Base-by-base conservation (phyloP, 2,113 vertebrate genomes). In the Menura novaehollandiae region DNA sequence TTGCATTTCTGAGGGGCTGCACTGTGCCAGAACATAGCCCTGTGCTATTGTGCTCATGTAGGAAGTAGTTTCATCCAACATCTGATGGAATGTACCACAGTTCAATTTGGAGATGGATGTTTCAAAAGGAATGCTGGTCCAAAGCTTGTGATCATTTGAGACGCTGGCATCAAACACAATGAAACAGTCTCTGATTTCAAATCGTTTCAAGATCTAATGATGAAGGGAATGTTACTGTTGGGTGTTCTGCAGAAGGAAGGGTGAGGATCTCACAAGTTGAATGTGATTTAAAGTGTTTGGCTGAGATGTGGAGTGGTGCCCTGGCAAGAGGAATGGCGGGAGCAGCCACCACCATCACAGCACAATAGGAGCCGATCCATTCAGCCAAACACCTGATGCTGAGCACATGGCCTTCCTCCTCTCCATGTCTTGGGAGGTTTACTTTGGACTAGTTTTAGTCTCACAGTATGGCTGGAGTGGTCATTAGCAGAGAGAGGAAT, bases 281-380 rank as follows among this genome's bases (percentile, higher is more conserved):
- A n/a, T 9, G 37, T 46, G 26, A 11, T 8, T 55, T 10, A 3
- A 10, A 13, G 35, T 13, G 47, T n/a, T 43, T 4, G 11, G 62
- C 56, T 59, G 62, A 41, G 78, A 8, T 35, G 72, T 12, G 46
- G 28, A 46, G 8, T 2, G 12, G 10, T 41, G 68, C 49, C 74
- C 56, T 9, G 32, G 69, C 41, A 6, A 6, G 15, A 35, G 52
- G 12, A 37, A 3, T 3, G 28, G 13, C 1, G 0, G 39, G 23
- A 47, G 77, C 28, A 24, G 47, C 47, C 33, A 1, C 5, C 21
- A 3, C 46, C 0, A 0, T 13, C 32, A 2, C 1, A 1, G 35
- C 47, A 11, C 0, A 0, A 0, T 0, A 19, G 39, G 30, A 19
- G 24, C 9, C 2, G 11, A 14, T 41, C 37, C n/a, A 2, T 5